Evolutionary conservation across 2,113 vertebrate species (phyloP).

Genomic region (Albula goreensis): DNA sequence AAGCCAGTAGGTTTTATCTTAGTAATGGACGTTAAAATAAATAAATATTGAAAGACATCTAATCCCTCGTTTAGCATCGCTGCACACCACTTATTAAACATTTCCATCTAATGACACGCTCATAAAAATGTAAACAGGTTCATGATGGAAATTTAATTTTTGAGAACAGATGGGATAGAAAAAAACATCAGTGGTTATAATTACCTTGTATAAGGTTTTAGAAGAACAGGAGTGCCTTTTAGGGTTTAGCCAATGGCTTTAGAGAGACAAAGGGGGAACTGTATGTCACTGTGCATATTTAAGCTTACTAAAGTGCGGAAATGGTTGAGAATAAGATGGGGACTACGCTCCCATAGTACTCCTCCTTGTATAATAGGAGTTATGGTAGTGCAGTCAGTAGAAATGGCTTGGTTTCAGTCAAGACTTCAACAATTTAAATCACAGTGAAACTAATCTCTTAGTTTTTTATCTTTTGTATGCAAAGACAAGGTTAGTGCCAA

Average conservation of each 20-base stretch:
- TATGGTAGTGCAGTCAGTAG: too few species aligned
- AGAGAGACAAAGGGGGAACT: neutral
- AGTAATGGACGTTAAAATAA: constrained; percentile 19
- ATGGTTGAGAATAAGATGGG: neutral
- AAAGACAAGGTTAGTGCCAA: too few species aligned
- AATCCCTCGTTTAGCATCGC: constrained; percentile 46
- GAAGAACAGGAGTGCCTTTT: neutral
- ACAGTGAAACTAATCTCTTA: too few species aligned
- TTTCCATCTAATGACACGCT: constrained; percentile 62
- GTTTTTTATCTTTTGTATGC: too few species aligned
- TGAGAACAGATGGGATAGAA: constrained; percentile 21
- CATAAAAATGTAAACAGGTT: constrained; percentile 68
- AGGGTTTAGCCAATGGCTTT: neutral
- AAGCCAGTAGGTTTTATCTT: constrained; percentile 49
- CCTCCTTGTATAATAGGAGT: too few species aligned
- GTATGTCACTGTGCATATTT: neutral
- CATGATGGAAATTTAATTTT: constrained; percentile 55
- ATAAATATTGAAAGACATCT: constrained; percentile 24
- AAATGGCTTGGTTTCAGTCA: too few species aligned
- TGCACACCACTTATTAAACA: constrained; percentile 55
- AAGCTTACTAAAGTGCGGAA: neutral
- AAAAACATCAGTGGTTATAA: neutral
- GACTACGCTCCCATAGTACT: too few species aligned
- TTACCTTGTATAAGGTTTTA: neutral
- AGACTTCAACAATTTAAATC: too few species aligned